phyloP scores from a whole-genome alignment of 2,797 vertebrate genomes.

The Catamblyrhynchus diadema region DNA sequence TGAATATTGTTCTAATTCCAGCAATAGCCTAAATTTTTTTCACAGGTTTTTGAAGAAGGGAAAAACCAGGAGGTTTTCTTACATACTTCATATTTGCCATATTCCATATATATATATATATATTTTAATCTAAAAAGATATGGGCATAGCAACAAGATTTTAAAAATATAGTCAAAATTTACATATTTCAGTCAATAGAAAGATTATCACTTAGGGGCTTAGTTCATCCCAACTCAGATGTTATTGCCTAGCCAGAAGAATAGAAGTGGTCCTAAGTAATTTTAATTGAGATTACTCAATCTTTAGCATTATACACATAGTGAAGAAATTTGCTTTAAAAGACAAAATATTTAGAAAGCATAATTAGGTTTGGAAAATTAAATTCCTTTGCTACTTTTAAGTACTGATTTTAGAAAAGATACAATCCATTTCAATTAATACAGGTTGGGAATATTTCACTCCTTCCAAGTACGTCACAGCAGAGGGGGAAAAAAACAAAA shows the following conservation, averaged over 20 bases:
- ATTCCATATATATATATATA: background rate
- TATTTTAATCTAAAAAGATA: background rate
- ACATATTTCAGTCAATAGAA: background rate
- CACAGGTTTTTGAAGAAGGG: background rate
- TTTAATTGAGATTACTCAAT: background rate
- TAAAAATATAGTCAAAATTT: background rate
- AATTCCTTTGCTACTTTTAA: background rate
- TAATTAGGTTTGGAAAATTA: background rate
- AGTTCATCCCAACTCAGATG: background rate
- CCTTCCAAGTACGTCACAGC: background rate
- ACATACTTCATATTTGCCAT: background rate
- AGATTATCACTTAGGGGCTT: background rate
- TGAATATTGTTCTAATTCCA: background rate
- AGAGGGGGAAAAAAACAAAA: accelerated
- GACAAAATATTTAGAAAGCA: background rate
- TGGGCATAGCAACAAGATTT: background rate
- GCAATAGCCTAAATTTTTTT: background rate
- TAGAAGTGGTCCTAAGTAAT: background rate
- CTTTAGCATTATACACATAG: background rate
- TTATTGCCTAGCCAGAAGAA: background rate
- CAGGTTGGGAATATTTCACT: background rate
- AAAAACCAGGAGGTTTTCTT: background rate
- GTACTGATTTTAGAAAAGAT: background rate
- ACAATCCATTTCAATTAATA: background rate
- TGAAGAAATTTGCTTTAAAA: background rate